A percentile compares a stretch with the other conserved stretches of the same genome.
These are phyloP conservation scores for Chaetodon trifascialis DNA, from an alignment of 2,113 vertebrate genomes.

Conservation along the genomic window DNA sequence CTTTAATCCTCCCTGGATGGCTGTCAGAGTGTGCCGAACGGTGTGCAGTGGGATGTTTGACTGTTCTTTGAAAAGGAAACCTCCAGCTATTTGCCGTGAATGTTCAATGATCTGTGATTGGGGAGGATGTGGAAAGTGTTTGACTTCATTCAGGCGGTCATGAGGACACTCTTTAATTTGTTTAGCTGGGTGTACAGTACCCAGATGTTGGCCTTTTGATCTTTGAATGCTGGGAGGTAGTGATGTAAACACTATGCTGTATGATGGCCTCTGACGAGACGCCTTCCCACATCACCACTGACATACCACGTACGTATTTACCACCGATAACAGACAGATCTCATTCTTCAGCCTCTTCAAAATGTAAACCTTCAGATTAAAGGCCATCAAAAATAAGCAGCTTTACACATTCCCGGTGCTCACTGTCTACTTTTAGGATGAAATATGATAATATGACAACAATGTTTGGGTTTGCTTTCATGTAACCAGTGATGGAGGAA, in stretches of 20 bases:
- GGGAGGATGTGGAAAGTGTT: conserved; percentile 7
- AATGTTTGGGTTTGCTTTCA: no score
- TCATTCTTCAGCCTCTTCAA: not conserved
- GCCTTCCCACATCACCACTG: not conserved
- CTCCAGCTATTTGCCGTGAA: conserved; percentile 34
- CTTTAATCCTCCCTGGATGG: conserved; percentile 19
- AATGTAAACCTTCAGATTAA: not conserved
- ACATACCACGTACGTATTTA: not conserved
- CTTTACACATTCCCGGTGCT: not conserved
- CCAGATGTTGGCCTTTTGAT: not conserved
- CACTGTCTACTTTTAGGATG: not conserved
- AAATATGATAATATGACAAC: not conserved
- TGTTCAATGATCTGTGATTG: conserved; percentile 32
- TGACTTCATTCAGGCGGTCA: conserved; percentile 27
- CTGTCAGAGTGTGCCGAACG: conserved; percentile 28
- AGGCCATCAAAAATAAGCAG: not conserved
- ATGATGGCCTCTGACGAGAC: not conserved
- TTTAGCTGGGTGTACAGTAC: not conserved
- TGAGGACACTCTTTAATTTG: not conserved
- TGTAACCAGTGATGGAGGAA: no score
- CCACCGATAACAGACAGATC: not conserved
- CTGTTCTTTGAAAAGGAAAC: conserved; percentile 20
- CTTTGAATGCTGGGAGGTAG: not conserved
- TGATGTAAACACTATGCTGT: not conserved
- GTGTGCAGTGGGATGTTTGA: conserved; percentile 7